phyloP scores from a whole-genome alignment of 2,797 vertebrate species.

The Danio choprae region DNA sequence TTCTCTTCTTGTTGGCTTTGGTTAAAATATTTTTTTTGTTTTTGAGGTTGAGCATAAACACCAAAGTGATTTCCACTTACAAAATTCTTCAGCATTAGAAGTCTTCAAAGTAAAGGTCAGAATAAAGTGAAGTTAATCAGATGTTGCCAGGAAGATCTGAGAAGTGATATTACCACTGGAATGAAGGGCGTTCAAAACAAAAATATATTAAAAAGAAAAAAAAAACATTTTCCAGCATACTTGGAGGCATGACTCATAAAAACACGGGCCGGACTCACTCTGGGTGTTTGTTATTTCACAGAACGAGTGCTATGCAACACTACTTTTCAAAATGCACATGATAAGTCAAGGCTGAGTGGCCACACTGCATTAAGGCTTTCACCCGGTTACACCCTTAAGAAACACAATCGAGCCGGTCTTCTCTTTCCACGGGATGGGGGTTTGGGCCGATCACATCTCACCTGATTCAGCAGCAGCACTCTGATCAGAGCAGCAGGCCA shows the following conservation, averaged over 20 bases:
- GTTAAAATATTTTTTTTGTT: too few relatives aligned
- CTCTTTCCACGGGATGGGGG: slow-evolving; percentile 29
- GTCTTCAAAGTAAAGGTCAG: slow-evolving; percentile 6
- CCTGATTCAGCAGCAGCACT: slow-evolving; percentile 58
- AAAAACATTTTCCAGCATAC: slow-evolving; percentile 40
- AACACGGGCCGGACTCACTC: background rate
- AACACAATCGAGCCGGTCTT: slow-evolving; percentile 57
- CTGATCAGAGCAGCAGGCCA: slow-evolving; percentile 55
- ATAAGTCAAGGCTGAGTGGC: slow-evolving; percentile 61
- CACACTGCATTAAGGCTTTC: slow-evolving; percentile 58
- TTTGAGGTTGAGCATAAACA: background rate
- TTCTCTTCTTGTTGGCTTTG: too few relatives aligned
- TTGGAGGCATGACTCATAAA: slow-evolving; percentile 44
- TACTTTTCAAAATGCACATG: slow-evolving; percentile 42
- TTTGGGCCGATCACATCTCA: slow-evolving; percentile 55
- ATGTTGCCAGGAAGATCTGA: slow-evolving; percentile 25
- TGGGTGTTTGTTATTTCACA: slow-evolving; percentile 40
- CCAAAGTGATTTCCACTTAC: background rate
- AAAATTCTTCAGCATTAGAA: slow-evolving; percentile 16
- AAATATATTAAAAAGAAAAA: slow-evolving; percentile 13
- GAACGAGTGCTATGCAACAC: slow-evolving; percentile 37
- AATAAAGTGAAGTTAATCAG: background rate
- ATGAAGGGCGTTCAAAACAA: slow-evolving; percentile 11
- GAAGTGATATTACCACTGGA: slow-evolving; percentile 24
- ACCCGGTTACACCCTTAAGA: slow-evolving; percentile 64